Conservation (phyloP, 2,888 invertebrate genomes). For the Drosophila parthenogenetica region DNA sequence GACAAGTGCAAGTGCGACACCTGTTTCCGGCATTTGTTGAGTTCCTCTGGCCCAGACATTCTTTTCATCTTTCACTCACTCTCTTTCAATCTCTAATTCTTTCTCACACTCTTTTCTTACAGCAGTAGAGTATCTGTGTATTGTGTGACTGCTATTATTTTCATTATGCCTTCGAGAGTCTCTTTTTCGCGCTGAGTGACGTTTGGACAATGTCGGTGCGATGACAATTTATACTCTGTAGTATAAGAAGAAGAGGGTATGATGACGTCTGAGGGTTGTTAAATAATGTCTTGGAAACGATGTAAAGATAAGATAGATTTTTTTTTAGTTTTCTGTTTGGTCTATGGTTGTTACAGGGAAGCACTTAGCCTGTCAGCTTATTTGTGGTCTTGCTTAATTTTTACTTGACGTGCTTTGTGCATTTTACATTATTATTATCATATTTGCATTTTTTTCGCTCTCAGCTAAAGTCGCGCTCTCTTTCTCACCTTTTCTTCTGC, state of each 20-base stretch:
- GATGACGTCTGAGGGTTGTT: neutral
- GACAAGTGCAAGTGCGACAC: constrained; percentile 66
- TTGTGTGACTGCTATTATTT: constrained; percentile 63
- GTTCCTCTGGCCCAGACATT: constrained; percentile 22
- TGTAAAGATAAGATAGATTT: too few species aligned
- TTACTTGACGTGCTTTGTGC: constrained; percentile 70
- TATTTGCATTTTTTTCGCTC: constrained; percentile 68
- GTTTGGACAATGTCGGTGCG: constrained; percentile 43
- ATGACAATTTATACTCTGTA: constrained; percentile 30
- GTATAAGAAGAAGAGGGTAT: neutral
- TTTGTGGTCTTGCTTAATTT: constrained; percentile 67
- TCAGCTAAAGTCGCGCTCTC: constrained; percentile 12
- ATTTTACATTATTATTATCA: constrained; percentile 72
- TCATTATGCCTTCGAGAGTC: constrained; percentile 63
- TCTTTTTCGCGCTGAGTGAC: constrained; percentile 33
- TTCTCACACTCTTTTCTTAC: constrained; percentile 8
- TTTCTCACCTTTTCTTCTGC: constrained; percentile 3
- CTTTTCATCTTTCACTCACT: neutral
- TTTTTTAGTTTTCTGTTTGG: neutral
- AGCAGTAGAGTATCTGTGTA: constrained; percentile 13
- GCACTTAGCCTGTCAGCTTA: neutral
- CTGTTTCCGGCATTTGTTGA: constrained; percentile 67
- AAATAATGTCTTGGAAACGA: too few species aligned
- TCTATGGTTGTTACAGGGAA: neutral
- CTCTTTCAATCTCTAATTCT: neutral